Conservation (phyloP, 2,113 vertebrate species). For the Pseudorhombus dupliciocellatus region DNA sequence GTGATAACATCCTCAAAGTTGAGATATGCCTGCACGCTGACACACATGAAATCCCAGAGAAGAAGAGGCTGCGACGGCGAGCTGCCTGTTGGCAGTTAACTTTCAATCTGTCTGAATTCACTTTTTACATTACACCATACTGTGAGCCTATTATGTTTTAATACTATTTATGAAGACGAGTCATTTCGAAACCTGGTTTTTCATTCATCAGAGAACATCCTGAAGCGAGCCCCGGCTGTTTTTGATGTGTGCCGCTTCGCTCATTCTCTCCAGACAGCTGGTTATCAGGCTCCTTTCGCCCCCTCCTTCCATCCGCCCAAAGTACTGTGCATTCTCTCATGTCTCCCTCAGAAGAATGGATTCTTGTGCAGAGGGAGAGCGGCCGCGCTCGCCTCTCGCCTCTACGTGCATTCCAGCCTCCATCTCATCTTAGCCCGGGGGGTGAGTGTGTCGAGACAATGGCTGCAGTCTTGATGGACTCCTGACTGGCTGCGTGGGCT, state of each 20-base stretch:
- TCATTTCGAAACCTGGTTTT: not conserved
- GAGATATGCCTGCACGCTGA: constrained; percentile 49
- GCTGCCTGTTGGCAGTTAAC: not conserved
- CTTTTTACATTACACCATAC: constrained; percentile 10
- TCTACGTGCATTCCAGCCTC: constrained; percentile 49
- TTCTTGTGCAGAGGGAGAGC: constrained; percentile 31
- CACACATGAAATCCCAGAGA: constrained; percentile 35
- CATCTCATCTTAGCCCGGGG: constrained; percentile 31
- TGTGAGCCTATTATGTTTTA: not conserved
- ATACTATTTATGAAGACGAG: not conserved
- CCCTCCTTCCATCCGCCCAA: constrained; percentile 16
- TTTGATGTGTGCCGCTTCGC: not conserved
- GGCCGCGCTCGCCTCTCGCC: constrained; percentile 7
- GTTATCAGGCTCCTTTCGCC: constrained; percentile 28
- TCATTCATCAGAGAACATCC: not conserved
- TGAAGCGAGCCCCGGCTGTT: not conserved
- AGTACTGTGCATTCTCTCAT: constrained; percentile 25
- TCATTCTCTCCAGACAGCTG: constrained; percentile 21
- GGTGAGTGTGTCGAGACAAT: constrained; percentile 7
- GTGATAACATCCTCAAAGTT: constrained; percentile 51
- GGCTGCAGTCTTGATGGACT: constrained; percentile 32
- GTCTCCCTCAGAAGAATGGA: constrained; percentile 54
- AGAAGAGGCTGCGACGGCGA: not conserved
- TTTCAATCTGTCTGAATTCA: constrained; percentile 31
- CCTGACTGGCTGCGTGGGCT: constrained; percentile 41